phyloP scores from a whole-genome alignment of 2,113 vertebrate genomes.

The Pica pica region DNA sequence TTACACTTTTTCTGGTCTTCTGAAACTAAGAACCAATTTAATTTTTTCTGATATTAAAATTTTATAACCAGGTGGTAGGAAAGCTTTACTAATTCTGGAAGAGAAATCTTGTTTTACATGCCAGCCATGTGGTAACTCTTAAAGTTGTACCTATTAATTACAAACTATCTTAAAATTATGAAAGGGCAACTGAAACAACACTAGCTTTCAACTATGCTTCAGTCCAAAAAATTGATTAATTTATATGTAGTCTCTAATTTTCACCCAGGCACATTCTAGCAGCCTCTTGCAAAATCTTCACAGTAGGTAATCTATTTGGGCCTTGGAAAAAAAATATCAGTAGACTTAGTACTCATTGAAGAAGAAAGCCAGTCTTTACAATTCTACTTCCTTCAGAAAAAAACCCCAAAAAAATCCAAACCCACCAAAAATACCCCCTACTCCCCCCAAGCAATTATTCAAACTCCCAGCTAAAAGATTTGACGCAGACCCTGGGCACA shows the following conservation, averaged over 20 bases:
- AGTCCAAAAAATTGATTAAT: conserved; percentile 31
- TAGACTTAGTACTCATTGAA: background rate
- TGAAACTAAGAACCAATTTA: conserved; percentile 2
- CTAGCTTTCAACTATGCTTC: background rate
- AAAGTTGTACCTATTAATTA: conserved; percentile 17
- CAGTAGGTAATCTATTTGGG: conserved; percentile 27
- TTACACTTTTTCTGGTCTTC: conserved; percentile 24
- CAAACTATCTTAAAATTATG: background rate
- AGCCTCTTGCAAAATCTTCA: conserved; percentile 7
- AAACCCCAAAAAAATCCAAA: accelerated
- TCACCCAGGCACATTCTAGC: background rate
- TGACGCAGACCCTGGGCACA: background rate
- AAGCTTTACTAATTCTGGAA: conserved; percentile 31
- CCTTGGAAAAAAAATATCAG: background rate
- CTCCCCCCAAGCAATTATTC: background rate
- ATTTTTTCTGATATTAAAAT: conserved; percentile 28
- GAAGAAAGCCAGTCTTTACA: background rate
- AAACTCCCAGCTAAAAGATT: background rate
- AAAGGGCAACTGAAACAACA: conserved; percentile 25
- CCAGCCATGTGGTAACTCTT: conserved; percentile 22
- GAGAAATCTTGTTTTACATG: background rate
- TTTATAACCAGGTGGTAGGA: conserved; percentile 41
- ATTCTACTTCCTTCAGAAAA: background rate
- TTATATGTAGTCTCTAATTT: background rate
- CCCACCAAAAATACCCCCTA: background rate